A percentile compares a stretch with the other conserved stretches of the same genome.
Conservation (phyloP, 2,888 invertebrate genomes). For the Tenthredo distinguenda region DNA sequence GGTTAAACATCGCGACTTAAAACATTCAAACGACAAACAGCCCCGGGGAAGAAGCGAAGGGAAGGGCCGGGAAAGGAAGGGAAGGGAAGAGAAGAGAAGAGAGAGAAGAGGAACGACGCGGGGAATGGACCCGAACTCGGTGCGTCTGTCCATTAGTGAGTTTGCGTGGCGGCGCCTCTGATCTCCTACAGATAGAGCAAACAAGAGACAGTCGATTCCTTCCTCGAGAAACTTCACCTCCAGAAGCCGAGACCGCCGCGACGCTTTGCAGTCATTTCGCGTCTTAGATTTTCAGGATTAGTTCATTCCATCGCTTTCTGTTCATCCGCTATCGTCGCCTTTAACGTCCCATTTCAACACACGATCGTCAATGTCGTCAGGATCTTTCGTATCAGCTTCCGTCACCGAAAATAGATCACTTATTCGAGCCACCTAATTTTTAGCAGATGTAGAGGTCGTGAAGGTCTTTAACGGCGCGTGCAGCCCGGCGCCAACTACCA, state of each 20-base stretch:
- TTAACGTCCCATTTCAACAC: neutral
- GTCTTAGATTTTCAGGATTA: neutral
- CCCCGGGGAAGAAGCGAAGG: conserved; percentile 64
- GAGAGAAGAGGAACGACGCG: conserved; percentile 56
- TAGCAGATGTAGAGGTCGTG: conserved; percentile 27
- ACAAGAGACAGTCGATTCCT: conserved; percentile 67
- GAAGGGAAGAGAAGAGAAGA: conserved; percentile 54
- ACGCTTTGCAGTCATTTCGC: conserved; percentile 17
- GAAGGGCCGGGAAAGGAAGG: conserved; percentile 59
- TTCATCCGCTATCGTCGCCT: neutral
- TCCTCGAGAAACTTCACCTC: conserved; percentile 35
- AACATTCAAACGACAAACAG: conserved; percentile 77
- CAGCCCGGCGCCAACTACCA: conserved; percentile 14
- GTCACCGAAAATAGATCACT: neutral
- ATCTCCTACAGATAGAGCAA: conserved; percentile 67
- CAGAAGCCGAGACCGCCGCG: conserved; percentile 47
- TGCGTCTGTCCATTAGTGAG: conserved; percentile 75
- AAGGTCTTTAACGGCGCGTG: conserved; percentile 23
- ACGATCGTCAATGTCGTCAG: neutral
- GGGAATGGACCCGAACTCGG: conserved; percentile 57
- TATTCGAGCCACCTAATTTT: conserved; percentile 15
- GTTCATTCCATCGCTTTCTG: conserved; percentile 21
- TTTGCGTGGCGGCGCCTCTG: conserved; percentile 77
- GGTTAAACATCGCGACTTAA: conserved; percentile 74
- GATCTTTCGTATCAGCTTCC: neutral